Evolutionary conservation across 2,888 invertebrate species (phyloP), one percentile per base, ranked within the genome.

Genomic region (Eupithecia subfuscata): DNA sequence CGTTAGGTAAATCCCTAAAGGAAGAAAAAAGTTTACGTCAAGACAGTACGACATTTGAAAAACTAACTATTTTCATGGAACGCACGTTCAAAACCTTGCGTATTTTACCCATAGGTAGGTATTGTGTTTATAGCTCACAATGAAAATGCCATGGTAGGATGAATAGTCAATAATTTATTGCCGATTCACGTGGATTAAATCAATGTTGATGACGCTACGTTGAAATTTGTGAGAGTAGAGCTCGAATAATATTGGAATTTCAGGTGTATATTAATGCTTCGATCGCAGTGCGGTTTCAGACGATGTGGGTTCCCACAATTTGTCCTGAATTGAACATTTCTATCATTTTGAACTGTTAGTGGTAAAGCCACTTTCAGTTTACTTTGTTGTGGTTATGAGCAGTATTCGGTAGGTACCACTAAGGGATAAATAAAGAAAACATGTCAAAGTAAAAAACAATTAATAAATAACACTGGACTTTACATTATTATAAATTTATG

Each of bases 151-250:
- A 34, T 34, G 65, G n/a, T 37, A n/a, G 37, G n/a, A 67, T 67
- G 65, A 67, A 40, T 40, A 12, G 65, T 37, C 65, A 40, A 60
- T 56, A 56, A 65, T 40, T 40, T 68, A 68, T 68, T 43, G 43
- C 18, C 43, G 43, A 45, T 68, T 68, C 22, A 68, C 43, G 68
- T 14, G 22, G 43, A 43, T 40, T 16, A 68, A 68, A 68, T 68
- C 43, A 68, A 68, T 25, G 40, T 68, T 14, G 68, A 68, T 40
- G 68, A 12, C 43, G 43, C 22, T 68, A 7, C 43, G 43, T 45
- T 67, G 65, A 34, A 64, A 34, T 64, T 67, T 67, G 67, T 40
- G n/a, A 16, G 63, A 63, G 5, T 40, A n/a, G 16, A 64, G 22
- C n/a, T 67, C 12, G 12, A 67, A 67, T 67, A 37, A 40, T 40